Evolutionary conservation across 2,888 invertebrate genomes (phyloP).

Genomic region (Standfussiana lucernea): DNA sequence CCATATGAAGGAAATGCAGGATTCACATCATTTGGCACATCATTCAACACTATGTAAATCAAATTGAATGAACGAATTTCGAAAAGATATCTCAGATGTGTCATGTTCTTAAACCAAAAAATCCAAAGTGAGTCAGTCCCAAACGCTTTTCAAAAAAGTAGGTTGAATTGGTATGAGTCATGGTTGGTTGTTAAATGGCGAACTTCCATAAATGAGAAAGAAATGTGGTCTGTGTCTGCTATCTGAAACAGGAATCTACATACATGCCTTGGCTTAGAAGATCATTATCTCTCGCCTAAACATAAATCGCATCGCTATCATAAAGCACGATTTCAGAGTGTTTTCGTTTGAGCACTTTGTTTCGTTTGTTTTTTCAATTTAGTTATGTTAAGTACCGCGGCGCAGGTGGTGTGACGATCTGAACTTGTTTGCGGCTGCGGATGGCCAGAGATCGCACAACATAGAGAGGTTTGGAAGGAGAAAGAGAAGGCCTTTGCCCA

Average conservation of each 20-base stretch:
- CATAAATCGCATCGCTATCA: neutral
- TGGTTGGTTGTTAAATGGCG: neutral
- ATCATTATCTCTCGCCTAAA: slow-evolving; percentile 8
- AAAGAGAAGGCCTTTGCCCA: neutral
- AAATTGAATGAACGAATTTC: neutral
- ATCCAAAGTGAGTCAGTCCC: neutral
- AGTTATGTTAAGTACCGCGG: neutral
- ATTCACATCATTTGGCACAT: neutral
- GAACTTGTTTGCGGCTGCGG: neutral
- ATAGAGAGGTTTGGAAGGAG: too few species aligned
- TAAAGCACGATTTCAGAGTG: neutral
- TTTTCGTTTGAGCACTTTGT: neutral
- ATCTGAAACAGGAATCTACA: neutral
- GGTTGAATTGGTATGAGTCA: slow-evolving; percentile 7
- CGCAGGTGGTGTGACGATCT: neutral
- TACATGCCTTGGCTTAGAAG: slow-evolving; percentile 1
- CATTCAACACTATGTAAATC: neutral
- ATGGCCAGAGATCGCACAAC: neutral
- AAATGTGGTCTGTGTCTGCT: neutral
- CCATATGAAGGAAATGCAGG: slow-evolving; percentile 18
- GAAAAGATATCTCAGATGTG: neutral
- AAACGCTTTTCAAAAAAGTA: neutral
- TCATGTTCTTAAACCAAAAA: neutral
- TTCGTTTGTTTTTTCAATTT: neutral
- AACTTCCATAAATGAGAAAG: neutral